Evolutionary conservation across 1,140 invertebrate species (phyloP), one percentile per base, ranked within the genome.

Genomic region (Papilio glaucus): DNA sequence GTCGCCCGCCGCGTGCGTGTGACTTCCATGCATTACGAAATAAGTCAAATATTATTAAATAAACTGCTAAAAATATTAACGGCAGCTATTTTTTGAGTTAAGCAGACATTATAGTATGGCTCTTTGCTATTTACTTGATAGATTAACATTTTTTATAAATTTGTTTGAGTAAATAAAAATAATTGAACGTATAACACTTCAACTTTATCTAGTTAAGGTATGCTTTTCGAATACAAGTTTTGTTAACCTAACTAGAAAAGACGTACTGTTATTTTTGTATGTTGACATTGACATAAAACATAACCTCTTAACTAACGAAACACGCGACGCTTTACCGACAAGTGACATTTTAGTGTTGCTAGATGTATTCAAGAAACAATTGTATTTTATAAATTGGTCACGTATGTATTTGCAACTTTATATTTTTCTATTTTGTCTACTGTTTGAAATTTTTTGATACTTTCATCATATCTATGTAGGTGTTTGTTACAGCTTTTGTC

Each of bases 281-380:
- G 24, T 57, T 10, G 24, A 57, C 49, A 26, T 24, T 5, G 49
- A 10, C 21, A 24, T 53, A 53, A 49, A 53, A 53, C 21, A 12
- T 53, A 53, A 53, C 18, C 49, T 53, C 49, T 53, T 57, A 24
- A 57, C 8, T 57, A 10, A 57, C 49, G 10, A 24, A 57, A 57
- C n/a, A n/a, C 24, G 49, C 49, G 18, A 15, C 18, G 18, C 12
- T n/a, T 26, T 49, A 7, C 24, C 49, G 49, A 18, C 21, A 12
- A 53, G 3, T 53, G 21, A 57, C 49, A 26, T 57, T 57, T 57
- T 18, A 21, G 18, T 53, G 4, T 53, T 53, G 24, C 8, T 21
- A 33, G 29, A 33, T 18, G 42, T 15, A 15, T 49, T 21, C 45
- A 49, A 41, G 39, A 41, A 49, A 15, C 45, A 21, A 49, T 49